Conservation (phyloP, 1,140 invertebrate genomes). For the Procambarus clarkii region DNA sequence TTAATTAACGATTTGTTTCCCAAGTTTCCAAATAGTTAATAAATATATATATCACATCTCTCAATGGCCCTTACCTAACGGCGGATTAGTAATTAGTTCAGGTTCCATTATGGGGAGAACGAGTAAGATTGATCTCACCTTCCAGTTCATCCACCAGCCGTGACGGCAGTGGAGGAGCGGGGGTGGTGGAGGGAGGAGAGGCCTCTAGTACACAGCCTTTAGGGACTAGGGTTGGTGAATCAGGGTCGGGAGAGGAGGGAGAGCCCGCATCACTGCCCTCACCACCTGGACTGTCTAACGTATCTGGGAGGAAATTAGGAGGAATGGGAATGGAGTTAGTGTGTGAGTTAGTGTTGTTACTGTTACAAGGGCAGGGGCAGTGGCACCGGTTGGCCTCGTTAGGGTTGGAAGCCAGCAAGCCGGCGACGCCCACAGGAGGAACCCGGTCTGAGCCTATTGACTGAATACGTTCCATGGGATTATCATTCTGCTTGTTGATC, state of each 20-base stretch:
- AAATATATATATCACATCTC: background rate
- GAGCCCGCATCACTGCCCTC: background rate
- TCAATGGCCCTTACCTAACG: slow-evolving; percentile 44
- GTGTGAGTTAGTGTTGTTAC: background rate
- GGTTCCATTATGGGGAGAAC: slow-evolving; percentile 49
- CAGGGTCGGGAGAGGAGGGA: background rate
- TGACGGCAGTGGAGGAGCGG: slow-evolving; percentile 25
- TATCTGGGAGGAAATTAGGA: slow-evolving; percentile 24
- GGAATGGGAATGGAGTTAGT: slow-evolving; percentile 41
- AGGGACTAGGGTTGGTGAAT: background rate
- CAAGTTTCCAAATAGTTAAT: background rate
- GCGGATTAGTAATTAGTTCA: slow-evolving; percentile 61
- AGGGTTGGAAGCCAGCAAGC: background rate
- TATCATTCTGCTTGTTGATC: background rate
- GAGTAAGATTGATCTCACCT: slow-evolving; percentile 53
- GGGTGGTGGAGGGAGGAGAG: slow-evolving; percentile 17
- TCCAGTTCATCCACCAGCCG: slow-evolving; percentile 25
- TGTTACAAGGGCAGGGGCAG: slow-evolving; percentile 48
- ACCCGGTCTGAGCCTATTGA: too few relatives aligned
- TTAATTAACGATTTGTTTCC: too few relatives aligned
- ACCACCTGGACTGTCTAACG: background rate
- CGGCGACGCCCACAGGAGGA: background rate
- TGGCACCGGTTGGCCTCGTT: slow-evolving; percentile 14
- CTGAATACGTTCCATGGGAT: background rate
- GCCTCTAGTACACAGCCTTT: slow-evolving; percentile 33